phyloP scores from a whole-genome alignment of 2,888 invertebrate species.

The Chymomyza caudatula region DNA sequence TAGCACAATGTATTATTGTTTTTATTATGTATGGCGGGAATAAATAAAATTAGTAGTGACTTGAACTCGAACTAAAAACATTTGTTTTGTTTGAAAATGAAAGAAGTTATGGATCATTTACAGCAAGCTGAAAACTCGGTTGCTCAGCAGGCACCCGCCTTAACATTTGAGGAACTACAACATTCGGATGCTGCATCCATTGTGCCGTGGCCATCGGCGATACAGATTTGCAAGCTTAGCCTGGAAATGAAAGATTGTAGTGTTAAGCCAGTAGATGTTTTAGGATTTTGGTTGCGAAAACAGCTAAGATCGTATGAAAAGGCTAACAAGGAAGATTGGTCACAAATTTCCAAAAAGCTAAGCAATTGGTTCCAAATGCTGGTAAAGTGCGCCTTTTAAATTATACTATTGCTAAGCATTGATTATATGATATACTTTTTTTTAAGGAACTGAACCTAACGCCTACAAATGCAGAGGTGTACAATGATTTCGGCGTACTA shows the following conservation, averaged over 20 bases:
- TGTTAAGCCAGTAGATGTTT: constrained; percentile 23
- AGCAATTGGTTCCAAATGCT: constrained; percentile 34
- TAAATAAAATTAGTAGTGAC: too few relatives aligned
- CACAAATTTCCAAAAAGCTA: constrained; percentile 26
- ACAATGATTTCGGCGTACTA: constrained; percentile 13
- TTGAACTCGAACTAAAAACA: too few relatives aligned
- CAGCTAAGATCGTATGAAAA: constrained; percentile 40
- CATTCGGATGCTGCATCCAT: constrained; percentile 24
- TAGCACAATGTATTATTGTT: too few relatives aligned
- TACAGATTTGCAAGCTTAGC: constrained; percentile 32
- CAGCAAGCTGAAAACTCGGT: background rate
- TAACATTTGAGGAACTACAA: constrained; percentile 39
- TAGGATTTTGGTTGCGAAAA: constrained; percentile 50
- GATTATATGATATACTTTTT: background rate
- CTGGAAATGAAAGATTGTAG: constrained; percentile 8
- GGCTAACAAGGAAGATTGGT: constrained; percentile 17
- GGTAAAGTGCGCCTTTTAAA: constrained; percentile 12
- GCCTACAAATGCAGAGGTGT: background rate
- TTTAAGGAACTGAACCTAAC: background rate
- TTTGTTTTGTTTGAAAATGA: background rate
- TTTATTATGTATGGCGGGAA: too few relatives aligned
- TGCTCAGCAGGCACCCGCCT: background rate
- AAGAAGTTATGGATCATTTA: background rate
- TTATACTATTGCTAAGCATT: background rate
- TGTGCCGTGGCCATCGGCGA: constrained; percentile 25